Evolutionary conservation across 2,113 vertebrate species (phyloP).

Genomic region (Mustela lutreola): DNA sequence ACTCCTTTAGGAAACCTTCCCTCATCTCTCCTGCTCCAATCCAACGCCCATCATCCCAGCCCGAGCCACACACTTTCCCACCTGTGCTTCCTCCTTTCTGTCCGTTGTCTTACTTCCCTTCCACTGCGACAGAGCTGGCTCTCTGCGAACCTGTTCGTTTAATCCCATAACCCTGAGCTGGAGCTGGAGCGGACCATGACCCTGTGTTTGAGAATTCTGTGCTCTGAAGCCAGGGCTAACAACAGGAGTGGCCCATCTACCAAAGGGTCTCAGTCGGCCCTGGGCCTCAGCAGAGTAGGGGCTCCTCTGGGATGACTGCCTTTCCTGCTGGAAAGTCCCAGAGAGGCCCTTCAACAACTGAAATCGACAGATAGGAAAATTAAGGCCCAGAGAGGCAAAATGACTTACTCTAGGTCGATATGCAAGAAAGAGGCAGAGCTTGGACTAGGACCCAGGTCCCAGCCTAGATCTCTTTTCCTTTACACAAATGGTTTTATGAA

Average conservation of each 20-base stretch:
- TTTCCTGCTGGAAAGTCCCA: not conserved
- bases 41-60: not conserved
- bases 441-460: not conserved
- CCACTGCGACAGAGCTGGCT: not conserved
- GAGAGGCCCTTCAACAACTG: not conserved
- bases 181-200: not conserved
- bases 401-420: not conserved
- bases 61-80: not conserved
- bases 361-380: not conserved
- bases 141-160: not conserved
- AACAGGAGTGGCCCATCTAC: not conserved
- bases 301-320: not conserved
- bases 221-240: not conserved
- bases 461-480: not conserved
- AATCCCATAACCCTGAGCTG: not conserved
- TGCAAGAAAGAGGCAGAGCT: not conserved
- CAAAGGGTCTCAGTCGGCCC: not conserved
- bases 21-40: not conserved
- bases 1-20: conserved; percentile 40
- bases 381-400: not conserved
- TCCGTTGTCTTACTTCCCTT: not conserved
- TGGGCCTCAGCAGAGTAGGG: not conserved
- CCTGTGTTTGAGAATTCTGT: not conserved
- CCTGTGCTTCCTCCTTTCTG: not conserved
- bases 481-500: not conserved